phyloP scores from a whole-genome alignment of 2,113 vertebrate species.

The Apteryx owenii region DNA sequence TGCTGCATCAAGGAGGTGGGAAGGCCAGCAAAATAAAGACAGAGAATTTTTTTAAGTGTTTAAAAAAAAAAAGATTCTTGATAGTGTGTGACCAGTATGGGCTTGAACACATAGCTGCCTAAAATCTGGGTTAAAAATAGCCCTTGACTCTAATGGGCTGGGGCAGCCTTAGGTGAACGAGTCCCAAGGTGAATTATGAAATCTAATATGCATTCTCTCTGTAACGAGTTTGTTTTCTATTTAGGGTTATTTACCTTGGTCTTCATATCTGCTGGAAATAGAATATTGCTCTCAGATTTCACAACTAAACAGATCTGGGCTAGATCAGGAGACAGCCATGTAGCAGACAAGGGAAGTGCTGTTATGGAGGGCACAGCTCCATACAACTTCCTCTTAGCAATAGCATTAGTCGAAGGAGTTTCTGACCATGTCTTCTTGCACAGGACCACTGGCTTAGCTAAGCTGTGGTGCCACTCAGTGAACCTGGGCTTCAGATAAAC shows the following conservation, averaged over 20 bases:
- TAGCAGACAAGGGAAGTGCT: neutral
- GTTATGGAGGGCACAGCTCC: neutral
- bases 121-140: conserved; percentile 39
- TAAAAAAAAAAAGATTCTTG: neutral
- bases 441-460: neutral
- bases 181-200: conserved; percentile 35
- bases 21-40: neutral
- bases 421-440: neutral
- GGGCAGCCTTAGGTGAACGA: neutral
- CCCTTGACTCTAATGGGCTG: neutral
- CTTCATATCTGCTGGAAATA: neutral
- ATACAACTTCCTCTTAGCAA: neutral
- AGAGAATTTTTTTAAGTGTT: neutral
- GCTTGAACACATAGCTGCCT: conserved; percentile 9
- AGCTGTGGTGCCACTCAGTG: neutral
- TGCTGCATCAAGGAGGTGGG: neutral
- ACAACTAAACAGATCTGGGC: neutral
- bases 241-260: conserved; percentile 14
- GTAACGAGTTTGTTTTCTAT: neutral
- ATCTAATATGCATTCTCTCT: neutral
- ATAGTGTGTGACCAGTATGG: neutral
- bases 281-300: neutral
- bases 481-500: neutral
- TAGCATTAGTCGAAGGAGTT: neutral
- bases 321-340: neutral